Evolutionary conservation across 1,140 invertebrate genomes (phyloP), one percentile per base, ranked within the genome.

Genomic region (Meteorus sp.): DNA sequence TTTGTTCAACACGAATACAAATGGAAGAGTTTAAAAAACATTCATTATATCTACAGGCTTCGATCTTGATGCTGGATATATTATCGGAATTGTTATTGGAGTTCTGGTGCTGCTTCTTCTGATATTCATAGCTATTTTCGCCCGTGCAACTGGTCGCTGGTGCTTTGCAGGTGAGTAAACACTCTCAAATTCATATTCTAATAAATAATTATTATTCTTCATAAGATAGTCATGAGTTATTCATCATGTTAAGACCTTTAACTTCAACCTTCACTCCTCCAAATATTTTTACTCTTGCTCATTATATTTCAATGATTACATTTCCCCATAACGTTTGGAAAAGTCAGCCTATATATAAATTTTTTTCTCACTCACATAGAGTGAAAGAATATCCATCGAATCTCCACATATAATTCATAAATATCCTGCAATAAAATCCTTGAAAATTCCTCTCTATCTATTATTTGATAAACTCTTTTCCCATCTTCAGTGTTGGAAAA

Each of bases 141-240:
- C 89, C 41, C 86, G 88, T 63, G 84, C 86, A 41, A 90, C 89
- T 48, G 88, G 88, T 65, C 83, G 88, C 74, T 91, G 89, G 89
- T 92, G 89, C 76, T 92, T 91, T 73, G 88, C 87, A 77, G 89
- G 89, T 91, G 80, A 88, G 86, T 88, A 55, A n/a, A 33, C n/a
- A 33, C 68, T 64, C 65, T 55, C 37, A 44, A 62, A 60, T 55
- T n/a, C n/a, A n/a, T n/a, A n/a, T n/a, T n/a, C n/a, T n/a, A n/a
- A n/a, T n/a, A n/a, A 31, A 50, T 11, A 50, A 33, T 50, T 33
- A 31, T 50, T 19, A 50, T 50, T 8, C n/a, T 9, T 33, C 25
- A 33, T 19, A 15, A 1, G 7, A n/a, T n/a, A n/a, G n/a, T n/a
- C n/a, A n/a, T n/a, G n/a, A n/a, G n/a, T n/a, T n/a, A n/a, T n/a